Conservation (phyloP, 1,140 invertebrate genomes). For the Drosophila sturtevanti region DNA sequence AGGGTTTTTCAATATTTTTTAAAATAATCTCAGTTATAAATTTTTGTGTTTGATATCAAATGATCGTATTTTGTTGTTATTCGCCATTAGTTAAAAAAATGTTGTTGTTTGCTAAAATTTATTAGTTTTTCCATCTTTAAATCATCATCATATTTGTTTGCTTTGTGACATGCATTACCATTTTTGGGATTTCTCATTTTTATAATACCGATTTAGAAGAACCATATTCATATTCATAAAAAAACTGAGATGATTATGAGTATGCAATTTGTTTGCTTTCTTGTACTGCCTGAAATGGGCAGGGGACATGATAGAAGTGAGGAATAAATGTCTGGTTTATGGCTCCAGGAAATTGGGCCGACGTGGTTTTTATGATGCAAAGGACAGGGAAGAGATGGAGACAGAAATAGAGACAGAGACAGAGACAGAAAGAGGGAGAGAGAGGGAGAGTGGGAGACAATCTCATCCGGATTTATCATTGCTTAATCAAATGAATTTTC, state of each 20-base stretch:
- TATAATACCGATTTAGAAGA: neutral
- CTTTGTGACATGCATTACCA: neutral
- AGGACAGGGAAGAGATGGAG: neutral
- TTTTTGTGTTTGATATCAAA: too few species aligned
- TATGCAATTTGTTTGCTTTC: constrained; percentile 3
- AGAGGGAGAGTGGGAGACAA: neutral
- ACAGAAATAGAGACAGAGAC: neutral
- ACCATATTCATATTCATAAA: constrained; percentile 1
- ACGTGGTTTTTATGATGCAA: constrained; percentile 14
- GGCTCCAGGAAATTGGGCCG: constrained; percentile 11
- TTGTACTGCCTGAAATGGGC: neutral
- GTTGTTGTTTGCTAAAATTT: neutral
- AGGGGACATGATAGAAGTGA: neutral
- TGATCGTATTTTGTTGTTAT: too few species aligned
- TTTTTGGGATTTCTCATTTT: neutral
- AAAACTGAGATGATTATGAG: neutral
- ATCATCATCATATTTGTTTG: neutral
- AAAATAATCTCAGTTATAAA: too few species aligned
- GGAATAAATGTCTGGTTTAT: neutral
- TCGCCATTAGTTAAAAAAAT: too few species aligned
- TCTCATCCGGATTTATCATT: constrained; percentile 15
- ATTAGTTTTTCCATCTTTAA: neutral
- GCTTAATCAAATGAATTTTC: constrained; percentile 47
- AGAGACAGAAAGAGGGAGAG: neutral
- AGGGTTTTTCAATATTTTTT: too few species aligned